A percentile compares a stretch with the other conserved stretches of the same genome.
phyloP scores from a whole-genome alignment of 2,113 vertebrate genomes.

The Salvelinus sp. region DNA sequence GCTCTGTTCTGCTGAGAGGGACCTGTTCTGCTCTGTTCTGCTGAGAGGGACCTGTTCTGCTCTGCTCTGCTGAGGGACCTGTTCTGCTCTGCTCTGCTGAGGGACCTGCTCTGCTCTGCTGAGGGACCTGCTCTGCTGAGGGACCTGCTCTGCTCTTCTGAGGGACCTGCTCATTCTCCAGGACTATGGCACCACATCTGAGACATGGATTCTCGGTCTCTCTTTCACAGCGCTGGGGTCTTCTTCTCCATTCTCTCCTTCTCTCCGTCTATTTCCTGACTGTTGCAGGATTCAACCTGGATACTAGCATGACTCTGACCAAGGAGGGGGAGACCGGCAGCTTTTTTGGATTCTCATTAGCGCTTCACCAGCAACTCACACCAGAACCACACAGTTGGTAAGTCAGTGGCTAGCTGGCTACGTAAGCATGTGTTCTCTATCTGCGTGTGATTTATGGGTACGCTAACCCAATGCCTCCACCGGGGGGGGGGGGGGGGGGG shows the following conservation, averaged over 20 bases:
- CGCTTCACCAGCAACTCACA: conserved; percentile 84
- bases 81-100: too few species aligned
- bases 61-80: too few species aligned
- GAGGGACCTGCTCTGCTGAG: too few species aligned
- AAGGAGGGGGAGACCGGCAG: conserved; percentile 85
- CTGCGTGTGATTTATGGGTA: background rate
- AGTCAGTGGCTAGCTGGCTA: conserved; percentile 59
- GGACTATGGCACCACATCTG: conserved; percentile 60
- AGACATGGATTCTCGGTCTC: conserved; percentile 38
- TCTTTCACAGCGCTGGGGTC: conserved; percentile 37
- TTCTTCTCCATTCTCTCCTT: conserved; percentile 55
- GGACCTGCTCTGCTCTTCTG: conserved; percentile 5
- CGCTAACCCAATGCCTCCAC: too few species aligned
- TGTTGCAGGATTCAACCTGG: conserved; percentile 83
- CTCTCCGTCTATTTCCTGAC: conserved; percentile 21
- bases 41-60: too few species aligned
- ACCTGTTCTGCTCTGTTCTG: too few species aligned
- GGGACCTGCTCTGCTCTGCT: too few species aligned
- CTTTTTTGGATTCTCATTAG: conserved; percentile 89
- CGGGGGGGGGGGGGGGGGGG: too few species aligned
- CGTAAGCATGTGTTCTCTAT: background rate
- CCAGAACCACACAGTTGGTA: conserved; percentile 85
- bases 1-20: too few species aligned
- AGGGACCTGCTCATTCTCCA: conserved; percentile 40
- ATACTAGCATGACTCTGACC: conserved; percentile 78